Evolutionary conservation across 2,113 vertebrate genomes (phyloP), one percentile per base, ranked within the genome.

Genomic region (Neolamprologus cancellatus): DNA sequence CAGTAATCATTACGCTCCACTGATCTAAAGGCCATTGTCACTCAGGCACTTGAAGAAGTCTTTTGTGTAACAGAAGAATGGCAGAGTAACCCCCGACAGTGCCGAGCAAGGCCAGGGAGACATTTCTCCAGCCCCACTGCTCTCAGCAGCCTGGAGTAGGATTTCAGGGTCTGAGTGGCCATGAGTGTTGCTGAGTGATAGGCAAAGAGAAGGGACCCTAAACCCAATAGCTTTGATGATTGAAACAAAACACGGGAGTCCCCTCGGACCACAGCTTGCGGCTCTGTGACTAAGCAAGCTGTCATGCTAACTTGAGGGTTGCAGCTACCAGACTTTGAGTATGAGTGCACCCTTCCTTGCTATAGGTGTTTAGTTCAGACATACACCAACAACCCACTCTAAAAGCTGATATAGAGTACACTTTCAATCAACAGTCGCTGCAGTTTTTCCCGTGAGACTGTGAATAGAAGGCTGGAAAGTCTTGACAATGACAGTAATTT

Each of bases 11-110:
- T 94, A 92, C 87, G 95, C 95, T 94, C 90, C 88, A 89, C 64
- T 92, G 95, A 96, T 96, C 96, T 96, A 94, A 96, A 94, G 95
- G 92, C 95, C 91, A 96, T 96, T 95, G 96, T 96, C 95, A 92
- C 93, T 93, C 87, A 88, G 93, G 90, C 94, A 95, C 95, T 96
- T 96, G 94, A 96, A 96, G 95, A 95, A 95, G 92, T 94, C 95
- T 96, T 97, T 97, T 95, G 90, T 96, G 92, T 93, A 95, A 95
- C 6, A 74, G 89, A 94, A 96, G 87, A 95, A 94, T 95, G 95
- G 90, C 86, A 84, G 94, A 92, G 54, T 96, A 95, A 94, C 91
- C 93, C 95, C 96, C 92, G 90, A 94, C 92, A 82, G 94, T 64
- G 93, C 91, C 88, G 91, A 95, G 93, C 66, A 82, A 92, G 96